Evolutionary conservation across 1,140 invertebrate genomes (phyloP), one percentile per base, ranked within the genome.

Genomic region (Gonioctena quinquepunctata): DNA sequence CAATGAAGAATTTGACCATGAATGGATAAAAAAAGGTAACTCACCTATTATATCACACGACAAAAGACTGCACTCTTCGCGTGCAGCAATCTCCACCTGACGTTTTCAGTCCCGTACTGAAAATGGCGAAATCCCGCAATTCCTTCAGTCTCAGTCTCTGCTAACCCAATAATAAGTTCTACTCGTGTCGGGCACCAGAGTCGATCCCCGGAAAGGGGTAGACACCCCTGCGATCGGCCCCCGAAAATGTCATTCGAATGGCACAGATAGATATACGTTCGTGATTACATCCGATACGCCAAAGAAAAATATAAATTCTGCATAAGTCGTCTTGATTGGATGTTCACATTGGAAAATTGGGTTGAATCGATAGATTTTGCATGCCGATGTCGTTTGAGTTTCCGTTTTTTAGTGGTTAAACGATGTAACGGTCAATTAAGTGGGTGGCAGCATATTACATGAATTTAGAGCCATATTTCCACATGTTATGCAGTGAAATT

Each of bases 281-380:
- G 63, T 66, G 63, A 66, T 54, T 19, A 54, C 25, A 54, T 66
- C 50, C 48, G 54, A 56, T 66, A 66, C 54, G 50, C 48, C n/a
- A 63, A n/a, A 16, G n/a, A 42, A 18, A 42, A 42, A 22, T 63
- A 63, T 42, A 48, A 62, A 42, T 62, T 62, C n/a, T 21, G 26
- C 60, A 18, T 18, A 19, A 19, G 28, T 48, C 22, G 22, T 26
- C 57, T 25, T 16, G 16, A 27, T 13, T 62, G 27, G 26, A 13
- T 26, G 18, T 42, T 28, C 26, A 19, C 19, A 62, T 18, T 33
- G 7, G 22, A 48, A 48, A 18, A 42, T 63, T 42, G n/a, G 62
- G 62, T 50, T 52, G 49, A 65, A 65, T 66, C 63, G 42, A 66
- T 66, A 66, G 42, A 26, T 66, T 66, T 66, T 54, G 63, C 63